Percentiles rank a stretch among this genome's conserved stretches.
Evolutionary conservation across 1,140 invertebrate species (phyloP).

Genomic region (Colletes latitarsis): DNA sequence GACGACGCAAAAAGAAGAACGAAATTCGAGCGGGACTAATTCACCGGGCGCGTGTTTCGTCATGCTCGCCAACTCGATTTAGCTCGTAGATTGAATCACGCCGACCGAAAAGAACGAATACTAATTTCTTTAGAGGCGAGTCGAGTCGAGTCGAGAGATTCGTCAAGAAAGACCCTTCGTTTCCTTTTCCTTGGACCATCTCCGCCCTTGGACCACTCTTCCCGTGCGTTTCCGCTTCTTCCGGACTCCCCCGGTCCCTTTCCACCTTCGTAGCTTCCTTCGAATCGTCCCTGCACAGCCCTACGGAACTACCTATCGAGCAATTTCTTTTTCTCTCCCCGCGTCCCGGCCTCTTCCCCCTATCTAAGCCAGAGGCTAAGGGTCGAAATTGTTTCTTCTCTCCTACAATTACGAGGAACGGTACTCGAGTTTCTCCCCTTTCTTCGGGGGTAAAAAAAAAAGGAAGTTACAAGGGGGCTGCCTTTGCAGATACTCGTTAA

Average conservation of each 20-base stretch:
- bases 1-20: slow-evolving; percentile 41
- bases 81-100: slow-evolving; percentile 60
- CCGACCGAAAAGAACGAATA: slow-evolving; percentile 57
- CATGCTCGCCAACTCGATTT: slow-evolving; percentile 58
- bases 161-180: slow-evolving; percentile 29
- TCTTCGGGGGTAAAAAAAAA: not conserved
- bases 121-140: slow-evolving; percentile 56
- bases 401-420: slow-evolving; percentile 56
- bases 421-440: slow-evolving; percentile 33
- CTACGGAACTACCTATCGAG: slow-evolving; percentile 56
- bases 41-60: slow-evolving; percentile 43
- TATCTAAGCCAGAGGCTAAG: slow-evolving; percentile 18
- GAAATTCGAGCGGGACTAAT: slow-evolving; percentile 54
- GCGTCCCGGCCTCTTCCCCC: not conserved
- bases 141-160: slow-evolving; percentile 30
- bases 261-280: not conserved
- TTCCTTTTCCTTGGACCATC: slow-evolving; percentile 20
- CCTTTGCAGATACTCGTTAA: slow-evolving; percentile 49
- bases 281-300: slow-evolving; percentile 43
- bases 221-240: not conserved
- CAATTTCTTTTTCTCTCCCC: slow-evolving; percentile 47
- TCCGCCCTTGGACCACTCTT: slow-evolving; percentile 23
- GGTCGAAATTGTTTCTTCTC: slow-evolving; percentile 64
- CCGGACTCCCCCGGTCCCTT: not conserved
- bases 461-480: slow-evolving; percentile 2